These are phyloP conservation scores for Psittacula derbiana DNA, from an alignment of 2,797 vertebrate species.

Conservation along the genomic window DNA sequence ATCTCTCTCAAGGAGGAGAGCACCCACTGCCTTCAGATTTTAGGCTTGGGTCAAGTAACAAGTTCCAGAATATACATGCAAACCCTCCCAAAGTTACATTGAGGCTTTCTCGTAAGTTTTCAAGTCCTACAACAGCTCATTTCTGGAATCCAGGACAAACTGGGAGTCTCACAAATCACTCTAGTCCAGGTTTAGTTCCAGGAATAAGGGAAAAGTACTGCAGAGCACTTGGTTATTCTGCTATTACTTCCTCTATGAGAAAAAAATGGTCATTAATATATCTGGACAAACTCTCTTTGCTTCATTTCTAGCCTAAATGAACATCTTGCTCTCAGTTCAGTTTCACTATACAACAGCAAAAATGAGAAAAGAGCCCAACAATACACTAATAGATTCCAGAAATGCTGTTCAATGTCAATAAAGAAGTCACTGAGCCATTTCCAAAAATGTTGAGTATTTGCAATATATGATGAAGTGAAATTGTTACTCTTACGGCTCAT, in stretches of 20 bases:
- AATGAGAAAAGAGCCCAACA: not conserved
- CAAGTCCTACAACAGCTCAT: not conserved
- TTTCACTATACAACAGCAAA: not conserved
- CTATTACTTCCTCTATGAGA: not conserved
- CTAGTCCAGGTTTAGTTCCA: not conserved
- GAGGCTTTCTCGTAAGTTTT: not conserved
- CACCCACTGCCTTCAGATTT: not conserved
- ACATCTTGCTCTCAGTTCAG: not conserved
- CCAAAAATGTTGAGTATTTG: not conserved
- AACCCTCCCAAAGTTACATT: not conserved
- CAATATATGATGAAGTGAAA: not conserved
- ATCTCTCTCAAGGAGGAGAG: not conserved
- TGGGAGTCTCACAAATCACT: not conserved
- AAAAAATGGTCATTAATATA: not conserved
- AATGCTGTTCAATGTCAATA: slow-evolving; percentile 1
- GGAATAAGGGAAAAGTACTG: not conserved
- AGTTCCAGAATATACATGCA: not conserved
- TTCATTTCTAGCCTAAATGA: slow-evolving; percentile 26
- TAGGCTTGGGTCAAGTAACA: not conserved
- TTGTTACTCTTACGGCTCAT: not conserved
- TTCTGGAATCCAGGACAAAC: not conserved
- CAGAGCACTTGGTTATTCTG: not conserved
- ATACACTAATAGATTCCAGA: not conserved
- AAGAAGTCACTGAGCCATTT: not conserved
- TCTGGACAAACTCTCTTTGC: not conserved